Evolutionary conservation across 1,140 invertebrate genomes (phyloP), one percentile per base, ranked within the genome.

Genomic region (Drosophila eugracilis): DNA sequence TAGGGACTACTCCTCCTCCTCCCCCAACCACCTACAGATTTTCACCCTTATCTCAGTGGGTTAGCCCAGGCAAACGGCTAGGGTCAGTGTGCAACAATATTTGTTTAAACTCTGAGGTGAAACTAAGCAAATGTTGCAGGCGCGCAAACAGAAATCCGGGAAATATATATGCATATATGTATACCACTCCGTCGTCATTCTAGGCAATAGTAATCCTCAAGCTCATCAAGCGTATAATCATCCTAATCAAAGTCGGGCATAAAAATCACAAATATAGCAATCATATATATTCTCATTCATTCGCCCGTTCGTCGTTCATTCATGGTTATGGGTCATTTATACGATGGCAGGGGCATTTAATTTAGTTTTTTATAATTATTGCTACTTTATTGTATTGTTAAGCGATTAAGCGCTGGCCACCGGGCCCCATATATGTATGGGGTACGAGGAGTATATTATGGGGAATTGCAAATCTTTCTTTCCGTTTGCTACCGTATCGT

Each of bases 361-460:
- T 89, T 85, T 89, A 90, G 78, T 86, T 88, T 85, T 88, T 89
- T 89, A 89, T 89, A 89, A 89, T 89, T 89, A 89, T 89, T 89
- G 85, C 85, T 85, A 89, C 85, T 89, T 89, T 89, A 89, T 89
- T 89, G 85, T 89, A 89, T 89, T 89, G 79, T 90, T 89, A 89
- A 89, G 78, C 85, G 85, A 89, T 89, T 89, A 89, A 86, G n/a
- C 81, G 65, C 62, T 17, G 41, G 17, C 48, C 63, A 60, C 60
- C 12, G 41, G 26, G n/a, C n/a, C n/a, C 48, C 63, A 60, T 78
- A 50, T 75, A 69, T 22, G 54, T 19, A 39, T 3, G 14, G n/a
- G n/a, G n/a, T 28, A 28, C 5, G 5, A 7, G 26, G 4, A 62
- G 60, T 65, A 74, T 84, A 77, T 65, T 84, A 77, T 65, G 52